phyloP scores from a whole-genome alignment of 2,797 vertebrate species.

The Eutrigla gurnardus region DNA sequence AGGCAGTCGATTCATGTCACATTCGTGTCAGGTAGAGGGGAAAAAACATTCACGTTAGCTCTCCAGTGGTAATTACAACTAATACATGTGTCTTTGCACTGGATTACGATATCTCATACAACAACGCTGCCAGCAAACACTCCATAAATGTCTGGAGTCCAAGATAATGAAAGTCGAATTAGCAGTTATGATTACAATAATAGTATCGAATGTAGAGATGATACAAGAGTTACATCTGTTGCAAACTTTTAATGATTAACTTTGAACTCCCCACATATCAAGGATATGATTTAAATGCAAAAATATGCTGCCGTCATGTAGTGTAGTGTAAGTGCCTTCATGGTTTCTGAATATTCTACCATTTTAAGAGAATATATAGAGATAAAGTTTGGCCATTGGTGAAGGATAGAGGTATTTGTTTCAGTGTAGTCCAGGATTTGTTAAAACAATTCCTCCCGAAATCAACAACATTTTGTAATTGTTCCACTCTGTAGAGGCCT shows the following conservation, averaged over 20 bases:
- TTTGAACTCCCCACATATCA: neutral
- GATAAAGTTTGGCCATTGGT: neutral
- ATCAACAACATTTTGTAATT: neutral
- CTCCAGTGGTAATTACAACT: neutral
- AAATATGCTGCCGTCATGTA: too few relatives aligned
- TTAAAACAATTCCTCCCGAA: neutral
- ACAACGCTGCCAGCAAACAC: conserved; percentile 16
- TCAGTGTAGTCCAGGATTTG: neutral
- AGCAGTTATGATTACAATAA: neutral
- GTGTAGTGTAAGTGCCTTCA: too few relatives aligned
- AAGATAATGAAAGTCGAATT: neutral
- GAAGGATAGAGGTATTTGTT: too few relatives aligned
- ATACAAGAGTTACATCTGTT: neutral
- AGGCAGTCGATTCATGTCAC: neutral
- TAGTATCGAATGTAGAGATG: neutral
- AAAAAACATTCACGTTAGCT: neutral
- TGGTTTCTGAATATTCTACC: too few relatives aligned
- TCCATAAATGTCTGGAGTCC: neutral
- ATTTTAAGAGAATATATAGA: too few relatives aligned
- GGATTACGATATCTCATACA: neutral
- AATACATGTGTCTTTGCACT: neutral
- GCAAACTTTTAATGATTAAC: neutral
- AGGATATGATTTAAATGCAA: too few relatives aligned
- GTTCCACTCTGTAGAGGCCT: neutral
- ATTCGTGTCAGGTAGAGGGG: neutral